phyloP scores from a whole-genome alignment of 2,888 invertebrate genomes.

The Hirtodrosophila cameraria region DNA sequence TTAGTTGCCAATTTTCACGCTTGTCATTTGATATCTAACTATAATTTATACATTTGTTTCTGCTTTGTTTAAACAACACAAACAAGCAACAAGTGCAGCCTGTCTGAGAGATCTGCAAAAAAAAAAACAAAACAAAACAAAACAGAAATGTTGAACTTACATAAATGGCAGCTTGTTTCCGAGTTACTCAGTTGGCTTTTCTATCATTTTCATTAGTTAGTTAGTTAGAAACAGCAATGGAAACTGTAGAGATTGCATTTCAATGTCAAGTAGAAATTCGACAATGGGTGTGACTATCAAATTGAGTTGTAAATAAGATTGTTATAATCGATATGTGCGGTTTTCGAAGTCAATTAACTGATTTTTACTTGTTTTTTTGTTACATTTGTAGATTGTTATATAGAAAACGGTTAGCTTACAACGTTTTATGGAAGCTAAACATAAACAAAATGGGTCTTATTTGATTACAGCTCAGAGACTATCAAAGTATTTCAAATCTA shows the following conservation, averaged over 20 bases:
- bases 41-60: conserved; percentile 64
- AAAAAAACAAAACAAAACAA: too few species aligned
- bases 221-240: too few species aligned
- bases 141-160: conserved; percentile 77
- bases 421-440: too few species aligned
- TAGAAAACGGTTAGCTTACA: too few species aligned
- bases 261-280: conserved; percentile 41
- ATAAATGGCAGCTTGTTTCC: conserved; percentile 73
- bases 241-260: conserved; percentile 27
- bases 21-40: conserved; percentile 69
- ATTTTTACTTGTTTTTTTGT: too few species aligned
- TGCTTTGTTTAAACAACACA: conserved; percentile 45
- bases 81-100: conserved; percentile 44
- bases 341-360: too few species aligned
- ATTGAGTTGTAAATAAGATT: neutral
- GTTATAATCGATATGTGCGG: too few species aligned
- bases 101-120: conserved; percentile 53
- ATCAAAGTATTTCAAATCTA: too few species aligned
- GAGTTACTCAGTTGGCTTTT: conserved; percentile 13
- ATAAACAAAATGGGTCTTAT: too few species aligned
- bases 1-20: conserved; percentile 61
- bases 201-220: too few species aligned
- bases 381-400: too few species aligned
- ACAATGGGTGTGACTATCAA: conserved; percentile 17
- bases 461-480: too few species aligned